These are phyloP conservation scores for Falco rusticolus DNA, from an alignment of 2,797 vertebrate genomes.

Conservation along the genomic window DNA sequence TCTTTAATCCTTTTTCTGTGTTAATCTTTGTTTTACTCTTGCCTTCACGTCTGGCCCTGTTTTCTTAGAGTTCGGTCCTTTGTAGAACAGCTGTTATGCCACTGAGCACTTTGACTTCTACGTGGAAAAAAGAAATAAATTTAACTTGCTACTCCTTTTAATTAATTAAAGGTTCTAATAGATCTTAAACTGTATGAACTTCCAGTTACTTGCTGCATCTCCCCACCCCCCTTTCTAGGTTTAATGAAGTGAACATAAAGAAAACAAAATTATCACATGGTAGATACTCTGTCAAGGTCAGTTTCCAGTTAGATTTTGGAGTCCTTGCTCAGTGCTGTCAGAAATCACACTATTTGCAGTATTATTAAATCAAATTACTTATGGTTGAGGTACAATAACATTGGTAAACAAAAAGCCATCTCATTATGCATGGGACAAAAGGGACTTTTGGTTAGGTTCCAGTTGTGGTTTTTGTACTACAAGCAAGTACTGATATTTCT, in stretches of 20 bases:
- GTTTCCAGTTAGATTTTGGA: background rate
- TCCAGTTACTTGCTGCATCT: background rate
- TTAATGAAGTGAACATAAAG: slow-evolving; percentile 1
- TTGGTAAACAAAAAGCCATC: slow-evolving; percentile 29
- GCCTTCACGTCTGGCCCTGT: background rate
- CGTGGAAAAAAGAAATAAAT: background rate
- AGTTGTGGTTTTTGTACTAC: background rate
- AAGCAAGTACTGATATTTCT: background rate
- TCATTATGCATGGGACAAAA: background rate
- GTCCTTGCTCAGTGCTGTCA: slow-evolving; percentile 4
- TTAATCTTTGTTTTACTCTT: background rate
- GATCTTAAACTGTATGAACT: background rate
- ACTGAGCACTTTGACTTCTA: background rate
- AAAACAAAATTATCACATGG: background rate
- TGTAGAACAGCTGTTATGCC: background rate
- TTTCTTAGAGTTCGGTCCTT: background rate
- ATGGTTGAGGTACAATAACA: slow-evolving; percentile 27
- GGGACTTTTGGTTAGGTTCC: background rate
- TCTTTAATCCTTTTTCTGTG: background rate
- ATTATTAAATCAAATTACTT: slow-evolving; percentile 60
- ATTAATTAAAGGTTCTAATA: background rate
- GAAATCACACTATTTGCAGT: slow-evolving; percentile 25
- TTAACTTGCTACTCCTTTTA: background rate
- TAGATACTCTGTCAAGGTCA: background rate
- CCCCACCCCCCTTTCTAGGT: background rate